Conservation (phyloP, 1,140 invertebrate species). For the Vanessa tameamea region DNA sequence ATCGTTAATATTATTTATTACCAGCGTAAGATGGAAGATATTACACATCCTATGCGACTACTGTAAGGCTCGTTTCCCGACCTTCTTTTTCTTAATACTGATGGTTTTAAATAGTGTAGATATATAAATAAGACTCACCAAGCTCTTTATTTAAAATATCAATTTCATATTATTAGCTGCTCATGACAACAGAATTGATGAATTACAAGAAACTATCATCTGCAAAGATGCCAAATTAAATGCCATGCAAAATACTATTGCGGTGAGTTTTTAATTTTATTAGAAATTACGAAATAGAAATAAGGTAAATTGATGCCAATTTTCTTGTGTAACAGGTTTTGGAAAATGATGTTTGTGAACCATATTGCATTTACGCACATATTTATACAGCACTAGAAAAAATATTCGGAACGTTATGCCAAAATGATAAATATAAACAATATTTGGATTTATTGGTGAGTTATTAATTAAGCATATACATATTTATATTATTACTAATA, state of each 20-base stretch:
- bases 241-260: slow-evolving; percentile 73
- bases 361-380: slow-evolving; percentile 71
- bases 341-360: slow-evolving; percentile 73
- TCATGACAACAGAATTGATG: slow-evolving; percentile 59
- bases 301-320: neutral
- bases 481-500: no score
- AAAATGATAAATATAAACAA: slow-evolving; percentile 68
- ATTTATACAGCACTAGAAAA: slow-evolving; percentile 73
- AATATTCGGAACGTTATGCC: slow-evolving; percentile 67
- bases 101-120: no score
- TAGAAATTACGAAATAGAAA: neutral
- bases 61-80: no score
- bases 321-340: slow-evolving; percentile 50
- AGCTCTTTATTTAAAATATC: neutral
- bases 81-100: no score
- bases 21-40: no score
- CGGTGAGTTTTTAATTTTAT: slow-evolving; percentile 47
- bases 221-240: slow-evolving; percentile 70
- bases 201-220: slow-evolving; percentile 66
- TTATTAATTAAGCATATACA: neutral
- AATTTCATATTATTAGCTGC: slow-evolving; percentile 41
- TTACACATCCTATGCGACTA: no score
- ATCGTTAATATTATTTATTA: no score
- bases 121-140: no score
- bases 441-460: slow-evolving; percentile 67